Evolutionary conservation across 2,888 invertebrate species (phyloP).

Genomic region (Chymomyza caudatula): DNA sequence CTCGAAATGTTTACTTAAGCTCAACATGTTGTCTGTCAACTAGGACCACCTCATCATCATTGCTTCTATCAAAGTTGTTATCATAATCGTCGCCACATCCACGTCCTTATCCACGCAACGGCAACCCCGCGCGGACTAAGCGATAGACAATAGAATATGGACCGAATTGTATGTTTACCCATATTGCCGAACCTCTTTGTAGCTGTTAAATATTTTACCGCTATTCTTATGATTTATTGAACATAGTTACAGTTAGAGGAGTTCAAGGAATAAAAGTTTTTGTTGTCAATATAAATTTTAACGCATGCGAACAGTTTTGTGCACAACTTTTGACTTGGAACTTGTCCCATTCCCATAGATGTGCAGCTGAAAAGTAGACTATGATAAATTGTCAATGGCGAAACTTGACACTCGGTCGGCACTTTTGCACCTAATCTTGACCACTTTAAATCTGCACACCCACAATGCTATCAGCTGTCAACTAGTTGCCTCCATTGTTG

Average conservation of each 20-base stretch:
- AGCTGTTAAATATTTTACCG: conserved; percentile 4
- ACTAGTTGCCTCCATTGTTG: conserved; percentile 14
- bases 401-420: not conserved
- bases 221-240: conserved; percentile 48
- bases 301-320: conserved; percentile 39
- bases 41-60: not conserved
- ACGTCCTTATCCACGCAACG: not conserved
- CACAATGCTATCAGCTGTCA: conserved; percentile 10
- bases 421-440: conserved; percentile 42
- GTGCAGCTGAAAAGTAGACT: not conserved
- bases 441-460: conserved; percentile 46
- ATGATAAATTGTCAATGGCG: not conserved
- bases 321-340: not conserved
- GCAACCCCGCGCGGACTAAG: not conserved
- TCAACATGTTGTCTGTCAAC: not conserved
- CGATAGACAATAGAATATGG: not conserved
- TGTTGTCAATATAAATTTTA: conserved; percentile 49
- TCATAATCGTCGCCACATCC: not conserved
- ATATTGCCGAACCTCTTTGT: not conserved
- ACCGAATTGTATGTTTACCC: not conserved
- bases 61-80: not conserved
- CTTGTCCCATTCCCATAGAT: not conserved
- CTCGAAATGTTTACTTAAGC: conserved; percentile 36
- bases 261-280: conserved; percentile 62
- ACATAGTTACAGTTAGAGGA: conserved; percentile 10